Percentiles rank a stretch among this genome's conserved stretches.
phyloP scores from a whole-genome alignment of 2,888 invertebrate species.

The Macrophya annulata region DNA sequence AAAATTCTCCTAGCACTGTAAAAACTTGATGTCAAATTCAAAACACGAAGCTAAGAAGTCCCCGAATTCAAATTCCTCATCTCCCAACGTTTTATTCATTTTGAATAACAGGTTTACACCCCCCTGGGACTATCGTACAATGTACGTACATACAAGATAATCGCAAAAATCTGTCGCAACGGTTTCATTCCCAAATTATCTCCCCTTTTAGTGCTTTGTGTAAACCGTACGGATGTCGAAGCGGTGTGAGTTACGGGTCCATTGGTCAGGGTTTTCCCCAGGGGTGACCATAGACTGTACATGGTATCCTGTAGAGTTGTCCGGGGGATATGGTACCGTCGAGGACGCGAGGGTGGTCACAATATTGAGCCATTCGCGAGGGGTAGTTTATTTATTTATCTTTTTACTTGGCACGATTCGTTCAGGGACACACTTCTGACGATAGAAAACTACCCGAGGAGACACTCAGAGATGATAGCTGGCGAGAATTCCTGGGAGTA shows the following conservation, averaged over 20 bases:
- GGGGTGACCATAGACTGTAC: conserved; percentile 28
- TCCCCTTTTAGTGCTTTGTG: conserved; percentile 32
- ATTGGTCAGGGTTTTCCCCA: conserved; percentile 40
- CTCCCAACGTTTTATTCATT: neutral
- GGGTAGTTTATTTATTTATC: conserved; percentile 50
- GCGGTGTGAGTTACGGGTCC: conserved; percentile 45
- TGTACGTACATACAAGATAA: neutral
- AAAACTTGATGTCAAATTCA: neutral
- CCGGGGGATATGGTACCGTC: neutral
- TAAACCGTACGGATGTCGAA: conserved; percentile 44
- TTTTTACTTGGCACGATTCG: conserved; percentile 41
- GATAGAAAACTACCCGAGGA: conserved; percentile 8
- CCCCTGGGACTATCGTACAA: neutral
- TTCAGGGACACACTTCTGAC: conserved; percentile 21
- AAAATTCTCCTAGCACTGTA: neutral
- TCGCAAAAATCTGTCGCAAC: conserved; percentile 42
- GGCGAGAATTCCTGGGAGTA: neutral
- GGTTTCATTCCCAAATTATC: conserved; percentile 41
- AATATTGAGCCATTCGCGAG: conserved; percentile 49
- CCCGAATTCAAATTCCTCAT: neutral
- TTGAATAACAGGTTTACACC: neutral
- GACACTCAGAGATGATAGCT: conserved; percentile 29
- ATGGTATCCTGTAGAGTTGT: conserved; percentile 40
- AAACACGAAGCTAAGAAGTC: neutral
- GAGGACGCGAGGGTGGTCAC: conserved; percentile 31